A percentile compares a stretch with the other conserved stretches of the same genome.
phyloP scores from a whole-genome alignment of 2,797 vertebrate genomes.

The Semaprochilodus insignis region DNA sequence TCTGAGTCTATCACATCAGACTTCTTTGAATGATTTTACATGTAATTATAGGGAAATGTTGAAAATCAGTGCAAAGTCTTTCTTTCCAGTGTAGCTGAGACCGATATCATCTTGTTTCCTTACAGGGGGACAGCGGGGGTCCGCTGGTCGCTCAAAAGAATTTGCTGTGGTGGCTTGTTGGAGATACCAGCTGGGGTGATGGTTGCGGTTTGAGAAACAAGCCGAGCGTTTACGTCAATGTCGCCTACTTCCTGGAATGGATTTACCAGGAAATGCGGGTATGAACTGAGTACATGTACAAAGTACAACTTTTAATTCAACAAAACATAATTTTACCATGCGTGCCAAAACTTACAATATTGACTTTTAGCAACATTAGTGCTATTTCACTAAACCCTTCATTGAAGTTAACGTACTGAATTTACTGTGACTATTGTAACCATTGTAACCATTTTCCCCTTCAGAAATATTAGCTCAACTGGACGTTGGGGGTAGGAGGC shows the following conservation, averaged over 20 bases:
- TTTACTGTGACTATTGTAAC: background rate
- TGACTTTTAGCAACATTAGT: background rate
- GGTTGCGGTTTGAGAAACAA: constrained; percentile 83
- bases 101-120: constrained; percentile 7
- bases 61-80: no score
- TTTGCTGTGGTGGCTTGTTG: constrained; percentile 88
- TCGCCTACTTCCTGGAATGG: constrained; percentile 87
- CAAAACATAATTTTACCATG: no score
- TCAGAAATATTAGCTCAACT: constrained; percentile 29
- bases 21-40: no score
- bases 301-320: no score
- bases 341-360: background rate
- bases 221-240: constrained; percentile 89
- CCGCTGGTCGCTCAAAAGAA: constrained; percentile 83
- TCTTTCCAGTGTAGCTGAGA: no score
- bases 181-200: constrained; percentile 91
- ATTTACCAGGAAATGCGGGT: constrained; percentile 87
- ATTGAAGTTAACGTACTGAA: no score
- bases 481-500: background rate
- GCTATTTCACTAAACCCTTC: background rate
- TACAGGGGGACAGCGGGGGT: constrained; percentile 94
- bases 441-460: background rate
- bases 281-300: constrained; percentile 36
- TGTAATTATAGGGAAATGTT: no score
- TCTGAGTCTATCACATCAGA: no score